Evolutionary conservation across 2,888 invertebrate species (phyloP).

Genomic region (Phymatocera aterrima): DNA sequence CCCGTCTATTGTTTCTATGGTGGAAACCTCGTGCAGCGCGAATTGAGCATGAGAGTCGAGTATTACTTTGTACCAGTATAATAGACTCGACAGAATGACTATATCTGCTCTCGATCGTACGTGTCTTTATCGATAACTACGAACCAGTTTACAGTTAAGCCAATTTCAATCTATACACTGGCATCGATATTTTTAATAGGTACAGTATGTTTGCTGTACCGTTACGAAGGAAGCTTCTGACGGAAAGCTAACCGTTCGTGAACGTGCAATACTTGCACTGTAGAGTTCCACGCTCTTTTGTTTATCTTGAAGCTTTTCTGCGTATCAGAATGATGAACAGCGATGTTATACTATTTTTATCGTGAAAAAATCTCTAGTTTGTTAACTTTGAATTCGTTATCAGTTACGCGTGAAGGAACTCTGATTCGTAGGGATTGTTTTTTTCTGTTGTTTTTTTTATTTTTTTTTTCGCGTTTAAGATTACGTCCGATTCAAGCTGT

Average conservation of each 20-base stretch:
- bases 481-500: slow-evolving; percentile 29
- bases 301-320: not conserved
- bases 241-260: not conserved
- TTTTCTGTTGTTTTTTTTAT: not conserved
- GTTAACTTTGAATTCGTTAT: slow-evolving; percentile 24
- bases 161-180: slow-evolving; percentile 36
- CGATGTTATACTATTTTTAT: not conserved
- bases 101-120: slow-evolving; percentile 38
- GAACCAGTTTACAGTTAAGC: slow-evolving; percentile 23
- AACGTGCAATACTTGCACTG: not conserved
- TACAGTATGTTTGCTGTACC: not conserved
- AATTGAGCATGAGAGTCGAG: slow-evolving; percentile 24
- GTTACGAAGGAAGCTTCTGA: not conserved
- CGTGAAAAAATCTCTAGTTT: not conserved
- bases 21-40: slow-evolving; percentile 15
- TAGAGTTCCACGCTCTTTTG: not conserved
- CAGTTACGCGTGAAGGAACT: slow-evolving; percentile 21
- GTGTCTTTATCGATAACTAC: slow-evolving; percentile 38
- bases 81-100: slow-evolving; percentile 6
- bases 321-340: not conserved
- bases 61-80: slow-evolving; percentile 1
- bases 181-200: not conserved
- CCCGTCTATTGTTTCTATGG: not conserved
- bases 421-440: slow-evolving; percentile 5
- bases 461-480: not conserved